A percentile compares a stretch with the other conserved stretches of the same genome.
Conservation (phyloP, 2,113 vertebrate genomes). For the Shinisaurus crocodilurus region DNA sequence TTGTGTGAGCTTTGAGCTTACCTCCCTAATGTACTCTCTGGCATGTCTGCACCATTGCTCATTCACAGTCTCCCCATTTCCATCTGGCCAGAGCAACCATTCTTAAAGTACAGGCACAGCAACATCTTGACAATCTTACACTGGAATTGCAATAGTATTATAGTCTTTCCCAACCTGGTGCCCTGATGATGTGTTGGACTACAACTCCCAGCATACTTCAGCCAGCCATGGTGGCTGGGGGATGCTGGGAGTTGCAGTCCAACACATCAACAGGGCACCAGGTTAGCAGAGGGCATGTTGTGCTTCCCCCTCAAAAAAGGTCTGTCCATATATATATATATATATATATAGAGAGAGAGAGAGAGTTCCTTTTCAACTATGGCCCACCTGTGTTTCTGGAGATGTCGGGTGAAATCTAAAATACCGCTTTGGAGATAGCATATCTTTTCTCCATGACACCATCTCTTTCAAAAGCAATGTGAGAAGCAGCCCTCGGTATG, state of each 20-base stretch:
- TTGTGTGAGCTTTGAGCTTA: not conserved
- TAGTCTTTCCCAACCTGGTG: not conserved
- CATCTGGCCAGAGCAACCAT: not conserved
- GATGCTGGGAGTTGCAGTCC: too few species aligned
- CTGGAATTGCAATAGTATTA: not conserved
- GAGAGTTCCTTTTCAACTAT: not conserved
- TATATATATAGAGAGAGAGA: too few species aligned
- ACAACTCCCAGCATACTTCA: too few species aligned
- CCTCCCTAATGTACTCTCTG: not conserved
- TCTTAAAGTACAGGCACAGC: not conserved
- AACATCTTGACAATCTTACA: not conserved
- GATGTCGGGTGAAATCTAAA: not conserved
- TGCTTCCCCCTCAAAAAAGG: not conserved
- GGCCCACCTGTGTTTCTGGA: not conserved
- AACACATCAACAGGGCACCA: too few species aligned
- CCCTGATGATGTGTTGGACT: too few species aligned
- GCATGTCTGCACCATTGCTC: not conserved
- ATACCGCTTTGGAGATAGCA: not conserved
- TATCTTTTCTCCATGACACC: not conserved
- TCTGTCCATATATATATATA: not conserved
- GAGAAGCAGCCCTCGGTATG: conserved; percentile 13
- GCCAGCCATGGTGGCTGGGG: too few species aligned
- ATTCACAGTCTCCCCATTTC: not conserved
- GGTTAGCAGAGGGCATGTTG: not conserved
- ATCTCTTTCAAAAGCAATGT: conserved; percentile 14